Conservation (phyloP, 2,797 vertebrate genomes). For the Gymnodraco acuticeps region DNA sequence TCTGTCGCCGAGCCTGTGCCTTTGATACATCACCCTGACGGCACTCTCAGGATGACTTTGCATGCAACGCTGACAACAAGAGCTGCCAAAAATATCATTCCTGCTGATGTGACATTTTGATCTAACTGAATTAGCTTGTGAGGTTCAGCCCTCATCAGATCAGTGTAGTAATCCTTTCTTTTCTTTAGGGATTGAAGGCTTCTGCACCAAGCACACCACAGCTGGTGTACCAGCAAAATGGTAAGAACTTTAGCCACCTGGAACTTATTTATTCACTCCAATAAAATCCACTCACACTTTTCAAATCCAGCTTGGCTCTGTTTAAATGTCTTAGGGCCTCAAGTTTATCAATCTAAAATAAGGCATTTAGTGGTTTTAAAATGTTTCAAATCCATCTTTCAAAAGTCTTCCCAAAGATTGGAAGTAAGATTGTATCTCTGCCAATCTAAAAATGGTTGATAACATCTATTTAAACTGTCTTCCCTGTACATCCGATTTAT, state of each 20-base stretch:
- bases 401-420: too few species aligned
- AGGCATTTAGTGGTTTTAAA: too few species aligned
- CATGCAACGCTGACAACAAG: slow-evolving; percentile 35
- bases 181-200: slow-evolving; percentile 75
- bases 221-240: slow-evolving; percentile 95
- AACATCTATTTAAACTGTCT: too few species aligned
- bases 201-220: slow-evolving; percentile 86
- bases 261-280: slow-evolving; percentile 1
- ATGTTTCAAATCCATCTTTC: too few species aligned
- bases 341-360: too few species aligned
- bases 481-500: neutral
- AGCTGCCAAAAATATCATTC: slow-evolving; percentile 51
- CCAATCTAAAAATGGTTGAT: too few species aligned
- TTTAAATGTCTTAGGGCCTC: too few species aligned
- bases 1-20: slow-evolving; percentile 13
- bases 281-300: neutral
- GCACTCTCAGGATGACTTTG: slow-evolving; percentile 60
- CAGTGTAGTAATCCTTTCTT: slow-evolving; percentile 30
- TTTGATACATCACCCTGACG: slow-evolving; percentile 34
- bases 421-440: too few species aligned
- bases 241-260: slow-evolving; percentile 74
- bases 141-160: slow-evolving; percentile 32
- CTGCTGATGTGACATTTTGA: slow-evolving; percentile 60
- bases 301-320: neutral
- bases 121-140: slow-evolving; percentile 47